Conservation (phyloP, 2,888 invertebrate species). For the Aspidapion aeneum region DNA sequence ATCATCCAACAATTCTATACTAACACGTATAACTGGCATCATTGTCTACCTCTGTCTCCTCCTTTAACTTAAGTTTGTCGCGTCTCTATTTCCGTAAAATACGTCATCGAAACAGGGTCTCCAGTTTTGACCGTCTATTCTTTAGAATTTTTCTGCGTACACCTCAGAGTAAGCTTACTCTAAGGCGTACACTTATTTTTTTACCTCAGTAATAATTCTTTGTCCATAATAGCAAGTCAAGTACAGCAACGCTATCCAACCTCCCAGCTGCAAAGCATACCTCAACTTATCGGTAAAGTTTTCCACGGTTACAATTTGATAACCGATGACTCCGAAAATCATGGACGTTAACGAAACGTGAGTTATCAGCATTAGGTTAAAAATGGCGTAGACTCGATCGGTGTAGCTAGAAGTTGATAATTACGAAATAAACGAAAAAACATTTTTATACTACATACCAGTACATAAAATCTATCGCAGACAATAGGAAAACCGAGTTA, state of each 20-base stretch:
- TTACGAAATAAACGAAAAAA: background rate
- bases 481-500: no score
- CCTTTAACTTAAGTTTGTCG: no score
- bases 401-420: slow-evolving; percentile 8
- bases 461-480: no score
- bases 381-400: slow-evolving; percentile 3
- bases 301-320: slow-evolving; percentile 6
- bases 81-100: no score
- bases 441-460: no score
- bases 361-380: slow-evolving; percentile 8
- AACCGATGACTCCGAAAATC: slow-evolving; percentile 10
- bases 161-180: background rate
- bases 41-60: no score
- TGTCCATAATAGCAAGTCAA: slow-evolving; percentile 15
- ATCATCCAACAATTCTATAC: no score
- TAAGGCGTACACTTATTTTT: background rate
- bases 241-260: slow-evolving; percentile 13
- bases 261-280: slow-evolving; percentile 12
- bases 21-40: no score
- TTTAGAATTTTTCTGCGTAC: no score
- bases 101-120: no score
- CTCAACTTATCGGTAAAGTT: slow-evolving; percentile 6
- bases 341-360: slow-evolving; percentile 12
- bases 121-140: no score
- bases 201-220: slow-evolving; percentile 13